phyloP scores from a whole-genome alignment of 2,113 vertebrate species.

The Malurus alboscapulatus region DNA sequence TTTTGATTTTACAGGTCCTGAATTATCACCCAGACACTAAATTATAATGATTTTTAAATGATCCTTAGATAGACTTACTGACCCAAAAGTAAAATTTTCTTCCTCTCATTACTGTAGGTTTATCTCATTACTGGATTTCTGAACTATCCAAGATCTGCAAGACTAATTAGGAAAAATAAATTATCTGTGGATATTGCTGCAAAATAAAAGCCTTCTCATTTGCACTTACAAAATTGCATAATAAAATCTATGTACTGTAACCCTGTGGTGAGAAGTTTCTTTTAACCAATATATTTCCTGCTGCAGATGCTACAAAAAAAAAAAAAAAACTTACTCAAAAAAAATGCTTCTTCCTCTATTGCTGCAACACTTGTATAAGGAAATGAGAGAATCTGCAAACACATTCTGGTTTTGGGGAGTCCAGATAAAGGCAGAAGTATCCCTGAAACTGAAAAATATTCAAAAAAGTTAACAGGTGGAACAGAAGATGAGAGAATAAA shows the following conservation, averaged over 20 bases:
- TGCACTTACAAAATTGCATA: background rate
- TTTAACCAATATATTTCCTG: background rate
- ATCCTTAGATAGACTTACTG: background rate
- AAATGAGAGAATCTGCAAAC: background rate
- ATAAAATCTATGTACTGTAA: slow-evolving; percentile 27
- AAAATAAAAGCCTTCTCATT: background rate
- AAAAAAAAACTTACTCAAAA: background rate
- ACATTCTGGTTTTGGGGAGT: background rate
- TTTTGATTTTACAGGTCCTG: background rate
- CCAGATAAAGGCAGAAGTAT: background rate
- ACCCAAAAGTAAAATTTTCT: background rate
- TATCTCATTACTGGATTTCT: background rate
- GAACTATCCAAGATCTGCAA: background rate
- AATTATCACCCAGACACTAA: background rate
- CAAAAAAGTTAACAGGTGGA: background rate
- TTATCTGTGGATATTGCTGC: background rate
- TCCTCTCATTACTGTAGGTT: background rate
- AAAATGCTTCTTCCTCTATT: background rate
- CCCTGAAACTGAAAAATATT: background rate
- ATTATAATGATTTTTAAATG: background rate
- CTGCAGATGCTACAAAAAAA: background rate
- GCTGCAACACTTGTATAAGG: background rate
- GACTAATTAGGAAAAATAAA: slow-evolving; percentile 4
- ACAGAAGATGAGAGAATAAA: background rate
- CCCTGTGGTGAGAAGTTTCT: background rate